These are phyloP conservation scores for Eulemur albifrons DNA, from an alignment of 2,797 vertebrate species.

Conservation along the genomic window DNA sequence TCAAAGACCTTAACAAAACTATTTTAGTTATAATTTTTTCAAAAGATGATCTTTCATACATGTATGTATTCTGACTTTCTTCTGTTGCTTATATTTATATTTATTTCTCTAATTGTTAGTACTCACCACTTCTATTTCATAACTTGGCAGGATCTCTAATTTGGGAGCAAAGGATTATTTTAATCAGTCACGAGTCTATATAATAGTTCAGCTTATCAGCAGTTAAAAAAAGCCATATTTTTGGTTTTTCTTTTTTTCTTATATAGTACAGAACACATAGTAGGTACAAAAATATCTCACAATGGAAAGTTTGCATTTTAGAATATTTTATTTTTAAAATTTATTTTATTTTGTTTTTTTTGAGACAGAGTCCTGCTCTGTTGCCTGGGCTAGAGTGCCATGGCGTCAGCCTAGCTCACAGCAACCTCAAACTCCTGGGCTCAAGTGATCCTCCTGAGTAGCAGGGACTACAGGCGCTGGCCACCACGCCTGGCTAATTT, in stretches of 20 bases:
- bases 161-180: neutral
- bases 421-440: too few relatives aligned
- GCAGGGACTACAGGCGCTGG: too few relatives aligned
- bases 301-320: neutral
- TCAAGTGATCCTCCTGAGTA: too few relatives aligned
- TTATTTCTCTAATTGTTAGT: neutral
- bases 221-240: neutral
- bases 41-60: neutral
- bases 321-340: neutral
- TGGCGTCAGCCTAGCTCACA: too few relatives aligned
- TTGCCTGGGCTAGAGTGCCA: too few relatives aligned
- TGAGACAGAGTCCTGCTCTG: too few relatives aligned
- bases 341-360: too few relatives aligned
- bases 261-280: neutral
- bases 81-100: neutral
- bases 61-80: constrained; percentile 28
- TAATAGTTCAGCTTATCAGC: neutral
- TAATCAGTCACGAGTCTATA: neutral
- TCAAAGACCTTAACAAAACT: neutral
- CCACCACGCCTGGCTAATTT: too few relatives aligned
- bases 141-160: neutral
- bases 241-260: neutral
- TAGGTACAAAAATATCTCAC: neutral
- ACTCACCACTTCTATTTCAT: neutral
- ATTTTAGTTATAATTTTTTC: constrained; percentile 34